Base-by-base conservation (phyloP, 1,140 invertebrate genomes). In the Pseudobourletiella spinata region DNA sequence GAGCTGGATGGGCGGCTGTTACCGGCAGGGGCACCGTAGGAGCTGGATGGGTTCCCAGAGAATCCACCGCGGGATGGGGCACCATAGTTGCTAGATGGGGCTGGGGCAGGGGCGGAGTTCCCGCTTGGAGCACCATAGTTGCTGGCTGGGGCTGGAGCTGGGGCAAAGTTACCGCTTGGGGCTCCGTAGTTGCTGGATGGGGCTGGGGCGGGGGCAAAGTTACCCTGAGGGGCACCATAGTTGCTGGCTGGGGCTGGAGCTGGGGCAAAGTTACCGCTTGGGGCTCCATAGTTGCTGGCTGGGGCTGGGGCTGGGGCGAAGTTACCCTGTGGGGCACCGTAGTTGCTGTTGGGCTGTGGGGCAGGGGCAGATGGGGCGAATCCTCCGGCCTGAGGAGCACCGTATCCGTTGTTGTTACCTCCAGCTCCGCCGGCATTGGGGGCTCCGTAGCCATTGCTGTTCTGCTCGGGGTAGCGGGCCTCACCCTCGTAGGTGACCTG, bases 401-500 rank as follows among this genome's bases (percentile, higher is more conserved):
- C 26, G 66, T 67, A 59, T n/a, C n/a, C n/a, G 57, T 63, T 30
- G 22, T 30, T 18, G 29, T 30, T 29, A 1, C 51, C 50, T 2
- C 54, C 51, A 30, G 29, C 48, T 22, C 50, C 29, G 4, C 26
- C 43, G 11, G 46, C 48, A 3, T 28, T n/a, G 29, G 28, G 30
- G 20, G 54, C 55, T 35, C 42, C 35, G 42, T 35, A 2, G 20
- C 22, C 30, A 16, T 44, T n/a, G n/a, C 48, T 15, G 43, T 57
- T 59, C 11, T 55, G 57, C 48, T 66, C 66, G 32, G 72, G 72
- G 63, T 66, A 72, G 54, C 65, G 64, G 1, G 73, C 74, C 57
- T 73, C 72, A 8, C 74, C 74, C 60, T 75, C 72, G 59, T 74
- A 74, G 18, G 68, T 70, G 2, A 76, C 74, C 52, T 74, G 69